Percentiles rank a stretch among this genome's conserved stretches.
Conservation (phyloP, 1,140 invertebrate species). For the Cyrtorhinus lividipennis region DNA sequence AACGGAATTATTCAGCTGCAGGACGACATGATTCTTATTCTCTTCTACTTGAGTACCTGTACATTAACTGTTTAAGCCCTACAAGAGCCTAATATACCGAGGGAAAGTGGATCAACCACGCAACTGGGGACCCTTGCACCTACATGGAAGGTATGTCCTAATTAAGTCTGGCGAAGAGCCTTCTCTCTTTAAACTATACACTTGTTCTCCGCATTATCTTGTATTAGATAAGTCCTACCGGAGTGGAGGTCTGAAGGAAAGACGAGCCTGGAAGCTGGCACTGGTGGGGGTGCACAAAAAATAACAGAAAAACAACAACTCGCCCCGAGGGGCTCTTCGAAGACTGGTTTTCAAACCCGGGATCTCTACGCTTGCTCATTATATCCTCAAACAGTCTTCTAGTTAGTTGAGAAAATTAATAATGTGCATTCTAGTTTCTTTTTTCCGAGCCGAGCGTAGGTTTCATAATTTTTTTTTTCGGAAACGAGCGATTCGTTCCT, state of each 20-base stretch:
- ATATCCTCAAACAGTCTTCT: constrained; percentile 3
- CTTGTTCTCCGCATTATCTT: constrained; percentile 7
- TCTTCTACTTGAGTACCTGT: too few relatives aligned
- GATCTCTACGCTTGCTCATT: constrained; percentile 7
- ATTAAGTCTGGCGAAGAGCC: background rate
- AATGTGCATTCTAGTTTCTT: background rate
- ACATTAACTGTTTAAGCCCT: too few relatives aligned
- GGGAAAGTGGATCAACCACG: too few relatives aligned
- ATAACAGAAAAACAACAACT: background rate
- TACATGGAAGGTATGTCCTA: background rate
- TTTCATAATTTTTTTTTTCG: too few relatives aligned
- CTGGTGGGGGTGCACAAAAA: constrained; percentile 6
- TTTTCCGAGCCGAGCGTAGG: background rate
- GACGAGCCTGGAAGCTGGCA: background rate
- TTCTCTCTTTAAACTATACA: background rate
- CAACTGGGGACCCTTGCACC: too few relatives aligned
- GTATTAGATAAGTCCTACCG: constrained; percentile 7
- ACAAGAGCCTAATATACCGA: too few relatives aligned
- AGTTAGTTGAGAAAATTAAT: constrained; percentile 7
- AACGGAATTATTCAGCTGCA: too few relatives aligned
- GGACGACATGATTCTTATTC: too few relatives aligned
- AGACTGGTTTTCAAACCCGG: constrained; percentile 1
- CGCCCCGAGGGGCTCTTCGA: background rate
- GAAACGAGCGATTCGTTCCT: too few relatives aligned
- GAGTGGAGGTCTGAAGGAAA: background rate